Conservation (phyloP, 2,113 vertebrate genomes). For the Hiodon tergisus region DNA sequence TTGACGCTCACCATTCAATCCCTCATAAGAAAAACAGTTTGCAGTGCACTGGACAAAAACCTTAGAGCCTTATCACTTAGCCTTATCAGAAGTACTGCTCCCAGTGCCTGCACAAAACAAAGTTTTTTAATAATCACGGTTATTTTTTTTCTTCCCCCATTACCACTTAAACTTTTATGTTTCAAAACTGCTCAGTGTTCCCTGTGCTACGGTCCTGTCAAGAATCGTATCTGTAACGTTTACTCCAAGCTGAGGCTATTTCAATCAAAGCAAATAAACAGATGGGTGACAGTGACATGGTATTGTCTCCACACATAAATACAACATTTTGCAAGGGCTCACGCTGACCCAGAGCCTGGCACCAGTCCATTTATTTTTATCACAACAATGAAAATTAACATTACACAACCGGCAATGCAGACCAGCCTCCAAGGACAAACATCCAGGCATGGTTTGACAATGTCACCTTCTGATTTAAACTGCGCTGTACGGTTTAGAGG, state of each 20-base stretch:
- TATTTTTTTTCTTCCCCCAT: too few species aligned
- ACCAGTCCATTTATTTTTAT: conserved; percentile 70
- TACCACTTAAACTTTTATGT: not conserved
- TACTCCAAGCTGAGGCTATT: conserved; percentile 61
- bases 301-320: conserved; percentile 65
- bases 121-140: too few species aligned
- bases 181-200: conserved; percentile 54
- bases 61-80: too few species aligned
- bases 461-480: conserved; percentile 37
- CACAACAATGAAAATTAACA: conserved; percentile 70
- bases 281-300: conserved; percentile 66
- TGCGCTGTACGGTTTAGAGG: conserved; percentile 45
- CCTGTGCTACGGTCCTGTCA: conserved; percentile 67
- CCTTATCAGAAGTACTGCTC: too few species aligned
- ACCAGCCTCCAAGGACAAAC: conserved; percentile 45
- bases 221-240: conserved; percentile 57
- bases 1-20: too few species aligned
- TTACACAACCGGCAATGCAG: conserved; percentile 54
- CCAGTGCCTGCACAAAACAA: too few species aligned
- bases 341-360: not conserved
- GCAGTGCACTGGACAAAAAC: too few species aligned
- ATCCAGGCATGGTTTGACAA: conserved; percentile 30
- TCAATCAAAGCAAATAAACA: conserved; percentile 57
- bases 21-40: too few species aligned
- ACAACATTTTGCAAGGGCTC: conserved; percentile 56